Base-by-base conservation (phyloP, 2,797 vertebrate genomes). In the Miichthys miiuy region DNA sequence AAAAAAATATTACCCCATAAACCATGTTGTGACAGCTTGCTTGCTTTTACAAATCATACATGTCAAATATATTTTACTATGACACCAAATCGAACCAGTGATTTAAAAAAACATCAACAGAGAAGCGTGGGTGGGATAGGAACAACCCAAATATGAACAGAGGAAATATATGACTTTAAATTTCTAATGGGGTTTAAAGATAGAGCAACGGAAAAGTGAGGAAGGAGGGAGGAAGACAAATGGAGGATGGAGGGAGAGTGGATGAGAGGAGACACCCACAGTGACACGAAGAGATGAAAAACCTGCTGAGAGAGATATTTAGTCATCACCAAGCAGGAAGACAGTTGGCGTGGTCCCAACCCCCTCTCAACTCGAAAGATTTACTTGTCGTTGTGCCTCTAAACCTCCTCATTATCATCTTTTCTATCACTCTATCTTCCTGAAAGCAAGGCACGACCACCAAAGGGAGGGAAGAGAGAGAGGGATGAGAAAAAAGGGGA, bases 341-440 rank as follows among this genome's bases (percentile, higher is more conserved):
- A 82, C 69, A 80, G 75, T 85, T 91, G 88, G 90, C 89, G 10
- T 5, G 47, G 46, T 79, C 69, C 87, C 89, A 91, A 66, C 77
- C 77, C 38, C 66, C 62, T 79, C 79, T 85, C 76, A 57, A 17
- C 76, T 70, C 42, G 1, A 27, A 81, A 90, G 86, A 92, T 91
- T 91, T 87, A 91, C 80, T 87, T 79, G 84, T 89, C 50, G 34
- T 65, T 60, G 75, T 4, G 57, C 72, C 54, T 76, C 72, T 68
- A 73, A 77, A 88, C 81, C 75, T 71, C 77, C 85, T 87, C 79
- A 89, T 91, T 93, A 88, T 90, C 81, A 81, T 90, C 79, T 83
- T 81, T 84, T 79, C 80, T 80, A 79, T 88, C 76, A 70, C 63
- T 89, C 72, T 21, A 34, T 87, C 82, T 81, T 85, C 58, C 75